Conservation (phyloP, 2,797 vertebrate species). For the Lutjanus argentimaculatus region DNA sequence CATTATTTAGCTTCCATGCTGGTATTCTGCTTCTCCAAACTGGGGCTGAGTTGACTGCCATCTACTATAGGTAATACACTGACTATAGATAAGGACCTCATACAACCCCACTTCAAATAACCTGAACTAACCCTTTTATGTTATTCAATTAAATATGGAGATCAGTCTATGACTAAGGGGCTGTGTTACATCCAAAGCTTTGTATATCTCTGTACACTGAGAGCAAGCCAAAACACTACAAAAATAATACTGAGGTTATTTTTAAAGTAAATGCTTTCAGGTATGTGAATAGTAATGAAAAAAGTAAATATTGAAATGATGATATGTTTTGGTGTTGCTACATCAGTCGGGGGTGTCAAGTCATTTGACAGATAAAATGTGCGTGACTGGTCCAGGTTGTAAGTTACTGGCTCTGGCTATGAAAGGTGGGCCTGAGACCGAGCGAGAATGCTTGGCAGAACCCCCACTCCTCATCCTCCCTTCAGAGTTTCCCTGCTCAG, state of each 20-base stretch:
- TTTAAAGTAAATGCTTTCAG: not conserved
- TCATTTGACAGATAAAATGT: conserved; percentile 23
- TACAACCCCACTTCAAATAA: no score
- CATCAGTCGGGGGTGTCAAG: conserved; percentile 3
- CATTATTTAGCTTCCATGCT: no score
- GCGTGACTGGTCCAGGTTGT: conserved; percentile 33
- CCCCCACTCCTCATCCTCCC: conserved; percentile 10
- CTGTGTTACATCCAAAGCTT: not conserved
- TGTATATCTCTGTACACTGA: not conserved
- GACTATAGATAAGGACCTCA: no score
- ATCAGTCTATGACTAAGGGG: not conserved
- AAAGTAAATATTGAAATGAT: not conserved
- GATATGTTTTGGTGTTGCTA: not conserved
- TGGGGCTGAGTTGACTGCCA: no score
- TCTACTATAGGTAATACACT: no score
- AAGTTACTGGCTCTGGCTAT: conserved; percentile 46
- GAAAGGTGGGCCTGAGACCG: conserved; percentile 64
- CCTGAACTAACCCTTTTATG: no score
- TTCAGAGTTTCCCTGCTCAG: conserved; percentile 68
- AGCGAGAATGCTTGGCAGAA: conserved; percentile 64
- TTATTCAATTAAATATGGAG: conserved; percentile 1
- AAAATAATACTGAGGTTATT: not conserved
- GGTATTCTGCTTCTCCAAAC: no score
- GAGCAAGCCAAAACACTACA: not conserved
- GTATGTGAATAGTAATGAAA: not conserved